phyloP scores from a whole-genome alignment of 2,113 vertebrate species.

The Uria lomvia region DNA sequence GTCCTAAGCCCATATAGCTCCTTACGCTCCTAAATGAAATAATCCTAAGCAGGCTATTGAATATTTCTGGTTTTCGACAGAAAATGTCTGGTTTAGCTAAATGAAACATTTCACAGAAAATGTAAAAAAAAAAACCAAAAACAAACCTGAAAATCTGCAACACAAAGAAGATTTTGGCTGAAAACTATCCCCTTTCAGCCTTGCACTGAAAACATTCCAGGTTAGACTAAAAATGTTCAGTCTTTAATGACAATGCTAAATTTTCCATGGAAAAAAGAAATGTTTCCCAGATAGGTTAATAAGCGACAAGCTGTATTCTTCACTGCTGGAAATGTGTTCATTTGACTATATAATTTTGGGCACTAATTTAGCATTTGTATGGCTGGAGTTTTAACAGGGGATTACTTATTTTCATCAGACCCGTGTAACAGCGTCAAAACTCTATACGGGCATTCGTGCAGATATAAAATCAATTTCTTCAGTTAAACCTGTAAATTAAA shows the following conservation, averaged over 20 bases:
- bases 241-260: background rate
- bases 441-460: fast-evolving
- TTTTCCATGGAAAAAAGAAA: background rate
- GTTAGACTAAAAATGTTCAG: background rate
- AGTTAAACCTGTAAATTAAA: background rate
- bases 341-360: background rate
- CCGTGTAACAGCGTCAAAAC: background rate
- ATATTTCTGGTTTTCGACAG: background rate
- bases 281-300: background rate
- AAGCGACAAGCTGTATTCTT: background rate
- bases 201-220: background rate
- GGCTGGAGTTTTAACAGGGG: background rate
- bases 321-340: background rate
- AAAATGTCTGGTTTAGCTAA: background rate
- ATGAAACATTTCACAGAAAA: background rate
- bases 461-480: background rate
- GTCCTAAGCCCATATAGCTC: background rate
- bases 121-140: background rate
- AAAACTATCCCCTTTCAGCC: background rate
- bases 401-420: background rate
- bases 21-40: background rate
- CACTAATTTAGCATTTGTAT: background rate
- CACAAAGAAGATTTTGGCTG: background rate
- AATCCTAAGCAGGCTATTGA: background rate
- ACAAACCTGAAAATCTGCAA: background rate